Evolutionary conservation across 2,113 vertebrate genomes (phyloP).

Genomic region (Trematomus loennbergii): DNA sequence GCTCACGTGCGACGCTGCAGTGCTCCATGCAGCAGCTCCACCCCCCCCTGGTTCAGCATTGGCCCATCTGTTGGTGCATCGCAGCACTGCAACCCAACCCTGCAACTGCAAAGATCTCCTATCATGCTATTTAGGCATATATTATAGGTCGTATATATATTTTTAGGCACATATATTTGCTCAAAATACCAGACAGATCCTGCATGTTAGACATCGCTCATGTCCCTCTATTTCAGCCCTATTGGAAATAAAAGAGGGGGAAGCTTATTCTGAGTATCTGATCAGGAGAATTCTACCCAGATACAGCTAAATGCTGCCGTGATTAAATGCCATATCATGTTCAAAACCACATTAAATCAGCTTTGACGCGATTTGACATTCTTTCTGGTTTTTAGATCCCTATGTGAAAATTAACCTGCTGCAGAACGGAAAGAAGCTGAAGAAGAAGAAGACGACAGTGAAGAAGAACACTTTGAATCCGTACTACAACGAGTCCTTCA

Average conservation of each 20-base stretch:
- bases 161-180: no score
- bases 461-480: conserved; percentile 99
- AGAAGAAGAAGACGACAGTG: conserved; percentile 99
- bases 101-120: background rate
- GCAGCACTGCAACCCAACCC: conserved; percentile 51
- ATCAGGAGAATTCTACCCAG: no score
- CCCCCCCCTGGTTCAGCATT: conserved; percentile 36
- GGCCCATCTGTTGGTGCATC: conserved; percentile 72
- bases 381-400: conserved; percentile 85
- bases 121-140: no score
- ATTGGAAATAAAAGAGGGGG: no score
- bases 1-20: conserved; percentile 81
- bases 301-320: no score
- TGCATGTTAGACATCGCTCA: no score
- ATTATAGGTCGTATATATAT: no score
- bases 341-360: background rate
- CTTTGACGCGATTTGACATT: background rate
- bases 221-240: no score
- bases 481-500: conserved; percentile 98
- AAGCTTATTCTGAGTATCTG: no score
- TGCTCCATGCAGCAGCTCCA: conserved; percentile 57
- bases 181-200: no score
- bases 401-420: conserved; percentile 98
- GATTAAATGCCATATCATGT: no score
- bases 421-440: conserved; percentile 96